Base-by-base conservation (phyloP, 1,140 invertebrate genomes). In the Polyergus mexicanus region DNA sequence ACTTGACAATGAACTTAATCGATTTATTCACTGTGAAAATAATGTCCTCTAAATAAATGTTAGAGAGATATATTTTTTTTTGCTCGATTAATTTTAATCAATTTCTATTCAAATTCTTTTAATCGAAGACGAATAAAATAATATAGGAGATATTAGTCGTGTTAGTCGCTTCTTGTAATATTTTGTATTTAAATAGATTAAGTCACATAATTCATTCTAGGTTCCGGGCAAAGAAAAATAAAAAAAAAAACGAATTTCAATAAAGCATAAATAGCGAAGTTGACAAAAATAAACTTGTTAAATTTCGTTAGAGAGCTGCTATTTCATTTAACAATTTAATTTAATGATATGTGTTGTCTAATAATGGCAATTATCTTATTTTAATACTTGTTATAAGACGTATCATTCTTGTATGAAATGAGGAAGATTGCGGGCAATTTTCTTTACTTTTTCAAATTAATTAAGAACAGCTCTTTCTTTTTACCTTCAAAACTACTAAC, bases 361-460 rank as follows among this genome's bases (percentile, higher is more conserved):
- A 72, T 54, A 56, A 72, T 16, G 10, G 7, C 6, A 28, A 28
- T 28, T 28, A 28, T 10, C 7, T 77, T 66, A 35, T 66, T 78
- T 66, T 68, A 22, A 35, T 19, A 62, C 25, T 7, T 58, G 13
- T 35, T n/a, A 19, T 16, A 65, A 65, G 58, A 65, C 6, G 35
- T 69, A 62, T 83, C 11, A 58, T 47, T 58, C 5, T 28, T 28
- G 47, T 56, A 41, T 44, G 7, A 81, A 60, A 72, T 16, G n/a
- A 5, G n/a, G 10, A 76, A 58, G 11, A 56, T 65, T 35, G n/a
- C 10, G 7, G n/a, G n/a, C 2, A 38, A 1, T 7, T 72, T 72
- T 72, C 38, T 47, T 32, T 44, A 35, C 38, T 19, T 19, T 74
- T 54, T 83, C 68, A 83, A 83, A 83, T 74, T 83, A 83, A 83